Conservation (phyloP, 1,140 invertebrate species). For the Zaprionus gabonicus region DNA sequence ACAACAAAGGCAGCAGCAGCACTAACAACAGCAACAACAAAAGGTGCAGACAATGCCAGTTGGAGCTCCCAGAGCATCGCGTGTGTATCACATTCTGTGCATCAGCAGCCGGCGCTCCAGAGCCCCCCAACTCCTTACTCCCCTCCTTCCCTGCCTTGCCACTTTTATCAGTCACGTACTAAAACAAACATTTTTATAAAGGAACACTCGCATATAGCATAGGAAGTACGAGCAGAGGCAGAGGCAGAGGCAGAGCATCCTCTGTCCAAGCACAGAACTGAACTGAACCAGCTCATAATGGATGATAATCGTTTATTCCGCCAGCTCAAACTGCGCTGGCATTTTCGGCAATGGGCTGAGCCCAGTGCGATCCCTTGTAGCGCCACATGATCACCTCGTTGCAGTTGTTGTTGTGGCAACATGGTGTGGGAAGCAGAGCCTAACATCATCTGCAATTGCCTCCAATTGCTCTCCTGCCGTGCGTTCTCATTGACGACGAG, state of each 20-base stretch:
- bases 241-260: not conserved
- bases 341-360: constrained; percentile 37
- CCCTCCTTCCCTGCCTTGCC: not conserved
- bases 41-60: constrained; percentile 45
- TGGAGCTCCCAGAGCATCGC: constrained; percentile 46
- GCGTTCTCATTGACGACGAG: constrained; percentile 16
- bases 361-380: constrained; percentile 45
- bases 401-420: not conserved
- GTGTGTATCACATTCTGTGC: constrained; percentile 72
- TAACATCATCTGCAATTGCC: constrained; percentile 41
- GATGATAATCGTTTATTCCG: constrained; percentile 75
- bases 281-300: constrained; percentile 67
- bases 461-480: constrained; percentile 50
- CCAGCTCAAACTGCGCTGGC: not conserved
- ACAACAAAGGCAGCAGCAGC: constrained; percentile 16
- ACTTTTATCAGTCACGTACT: constrained; percentile 71
- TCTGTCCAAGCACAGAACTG: not conserved
- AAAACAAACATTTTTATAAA: constrained; percentile 81
- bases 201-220: constrained; percentile 41
- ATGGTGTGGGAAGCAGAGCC: constrained; percentile 46
- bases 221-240: not conserved
- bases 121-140: not conserved
- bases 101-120: constrained; percentile 61
- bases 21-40: constrained; percentile 14
- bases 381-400: constrained; percentile 62